Conservation (phyloP, 53 echinoderm and acorn worm species). For the Paracentrotus lividus region DNA sequence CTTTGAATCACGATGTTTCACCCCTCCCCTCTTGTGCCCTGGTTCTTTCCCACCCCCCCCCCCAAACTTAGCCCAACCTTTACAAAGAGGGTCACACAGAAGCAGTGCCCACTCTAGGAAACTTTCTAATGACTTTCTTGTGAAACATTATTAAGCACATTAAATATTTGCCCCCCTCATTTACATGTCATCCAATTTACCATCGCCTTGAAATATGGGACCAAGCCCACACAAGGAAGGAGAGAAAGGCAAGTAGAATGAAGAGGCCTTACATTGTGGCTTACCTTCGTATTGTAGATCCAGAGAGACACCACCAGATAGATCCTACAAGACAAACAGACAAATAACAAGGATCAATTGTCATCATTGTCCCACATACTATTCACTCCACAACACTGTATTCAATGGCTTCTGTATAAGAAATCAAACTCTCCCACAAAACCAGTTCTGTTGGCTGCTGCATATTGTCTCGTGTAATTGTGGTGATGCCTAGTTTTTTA, state of each 20-base stretch:
- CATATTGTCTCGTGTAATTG: not conserved
- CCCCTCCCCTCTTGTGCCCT: not conserved
- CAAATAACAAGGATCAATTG: constrained; percentile 52
- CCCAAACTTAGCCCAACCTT: not conserved
- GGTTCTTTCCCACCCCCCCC: not conserved
- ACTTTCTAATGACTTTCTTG: not conserved
- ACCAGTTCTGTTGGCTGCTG: not conserved
- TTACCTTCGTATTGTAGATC: constrained; percentile 61
- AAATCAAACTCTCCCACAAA: not conserved
- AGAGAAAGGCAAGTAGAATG: not conserved
- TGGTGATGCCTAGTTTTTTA: not conserved
- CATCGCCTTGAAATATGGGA: not conserved
- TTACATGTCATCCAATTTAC: not conserved
- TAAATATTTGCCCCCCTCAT: constrained; percentile 48
- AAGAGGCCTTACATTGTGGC: not conserved
- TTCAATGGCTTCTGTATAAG: constrained; percentile 24
- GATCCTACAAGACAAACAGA: constrained; percentile 47
- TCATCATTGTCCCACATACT: not conserved
- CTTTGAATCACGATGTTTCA: too few species aligned
- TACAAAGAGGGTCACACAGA: not conserved
- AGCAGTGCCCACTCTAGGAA: not conserved
- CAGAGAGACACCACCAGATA: constrained; percentile 35
- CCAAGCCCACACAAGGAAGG: not conserved
- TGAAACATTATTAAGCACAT: constrained; percentile 7
- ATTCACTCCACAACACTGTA: not conserved